These are phyloP conservation scores for Calameuta idolon DNA, from an alignment of 2,888 invertebrate genomes.

Conservation along the genomic window DNA sequence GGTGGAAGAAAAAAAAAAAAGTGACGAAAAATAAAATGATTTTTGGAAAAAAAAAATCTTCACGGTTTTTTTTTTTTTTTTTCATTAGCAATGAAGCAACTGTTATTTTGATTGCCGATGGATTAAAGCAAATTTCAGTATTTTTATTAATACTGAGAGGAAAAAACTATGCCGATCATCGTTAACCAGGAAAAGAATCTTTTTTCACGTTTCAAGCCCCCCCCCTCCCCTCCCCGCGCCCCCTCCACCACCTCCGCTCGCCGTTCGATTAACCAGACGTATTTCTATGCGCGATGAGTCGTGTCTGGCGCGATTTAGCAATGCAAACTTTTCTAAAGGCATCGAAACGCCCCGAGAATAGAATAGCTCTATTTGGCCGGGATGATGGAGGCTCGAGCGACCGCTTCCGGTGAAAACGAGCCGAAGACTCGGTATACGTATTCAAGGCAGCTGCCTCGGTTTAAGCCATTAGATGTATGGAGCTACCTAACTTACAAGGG, in stretches of 20 bases:
- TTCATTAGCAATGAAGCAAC: no score
- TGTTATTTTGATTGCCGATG: no score
- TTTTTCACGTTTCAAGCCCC: not conserved
- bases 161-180: no score
- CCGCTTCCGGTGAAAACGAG: not conserved
- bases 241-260: not conserved
- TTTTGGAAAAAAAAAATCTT: no score
- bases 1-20: not conserved
- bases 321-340: not conserved
- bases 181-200: no score
- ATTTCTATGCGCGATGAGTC: not conserved
- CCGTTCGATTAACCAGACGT: not conserved
- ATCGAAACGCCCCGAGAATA: not conserved
- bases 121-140: no score
- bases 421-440: not conserved
- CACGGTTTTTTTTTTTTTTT: no score
- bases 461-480: not conserved
- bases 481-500: not conserved
- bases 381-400: not conserved
- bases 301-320: not conserved
- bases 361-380: not conserved
- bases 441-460: not conserved
- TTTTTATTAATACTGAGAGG: no score
- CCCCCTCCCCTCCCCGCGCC: not conserved
- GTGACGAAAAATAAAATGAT: not conserved